Evolutionary conservation across 2,888 invertebrate genomes (phyloP), one percentile per base, ranked within the genome.

Genomic region (Epinotia nisella): DNA sequence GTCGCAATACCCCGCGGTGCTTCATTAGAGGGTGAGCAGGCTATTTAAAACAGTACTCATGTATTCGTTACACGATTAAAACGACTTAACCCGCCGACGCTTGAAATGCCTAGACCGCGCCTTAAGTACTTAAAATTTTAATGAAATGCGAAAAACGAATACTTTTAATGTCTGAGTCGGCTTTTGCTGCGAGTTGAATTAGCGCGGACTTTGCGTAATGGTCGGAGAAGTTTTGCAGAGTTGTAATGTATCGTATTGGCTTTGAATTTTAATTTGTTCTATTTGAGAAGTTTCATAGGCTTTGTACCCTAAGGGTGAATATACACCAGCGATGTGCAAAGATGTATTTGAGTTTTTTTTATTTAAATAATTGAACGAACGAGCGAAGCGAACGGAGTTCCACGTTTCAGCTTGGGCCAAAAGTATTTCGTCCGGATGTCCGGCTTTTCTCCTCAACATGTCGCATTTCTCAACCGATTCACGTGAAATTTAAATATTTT

Each of bases 51-150:
- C 83, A 81, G 81, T 80, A 82, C 82, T 84, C 83, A 75, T 83
- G 85, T 83, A 87, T 85, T 85, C 86, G 83, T 83, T 85, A 85
- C 83, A 85, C 85, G 86, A 85, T 89, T 87, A 85, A 84, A 83
- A 80, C 78, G 84, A 86, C 84, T 86, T 85, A 83, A 83, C 81
- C 80, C 78, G 69, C 75, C 79, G 78, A 75, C 82, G 84, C 85
- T 85, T 85, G 83, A 85, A 85, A 85, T 82, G 83, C 84, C 84
- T 83, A 85, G 82, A 84, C 86, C 85, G 83, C 82, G 83, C 9
- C 85, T 87, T 84, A 83, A 81, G 70, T 85, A 84, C 83, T 85
- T 86, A 78, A 86, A 85, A 85, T 86, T 88, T 89, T 87, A 88
- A 88, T 89, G 87, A 83, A 87, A 88, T 85, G 86, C 84, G 83